Percentiles rank a stretch among this genome's conserved stretches.
Evolutionary conservation across 2,888 invertebrate genomes (phyloP).

Genomic region (Mythimna pallens): DNA sequence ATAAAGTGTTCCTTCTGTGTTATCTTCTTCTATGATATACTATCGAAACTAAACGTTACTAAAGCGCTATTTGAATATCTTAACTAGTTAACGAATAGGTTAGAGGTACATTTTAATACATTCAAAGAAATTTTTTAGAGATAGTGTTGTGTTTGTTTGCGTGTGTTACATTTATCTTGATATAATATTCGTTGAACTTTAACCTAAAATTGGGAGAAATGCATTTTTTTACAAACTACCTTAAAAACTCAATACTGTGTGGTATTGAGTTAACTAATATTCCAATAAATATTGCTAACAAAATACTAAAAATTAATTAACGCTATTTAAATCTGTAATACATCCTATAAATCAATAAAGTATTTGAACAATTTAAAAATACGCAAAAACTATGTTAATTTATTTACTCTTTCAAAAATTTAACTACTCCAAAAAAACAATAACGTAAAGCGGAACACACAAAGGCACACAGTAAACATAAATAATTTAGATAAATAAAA

Average conservation of each 20-base stretch:
- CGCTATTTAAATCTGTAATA: too few species aligned
- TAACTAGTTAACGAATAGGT: constrained; percentile 47
- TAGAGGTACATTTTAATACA: constrained; percentile 44
- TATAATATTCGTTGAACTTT: constrained; percentile 17
- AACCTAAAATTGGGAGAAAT: constrained; percentile 2
- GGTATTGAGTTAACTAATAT: background rate
- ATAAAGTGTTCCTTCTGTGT: constrained; percentile 23
- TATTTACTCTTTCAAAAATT: background rate
- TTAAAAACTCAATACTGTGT: too few species aligned
- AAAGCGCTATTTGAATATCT: constrained; percentile 64
- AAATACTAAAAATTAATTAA: too few species aligned
- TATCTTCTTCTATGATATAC: constrained; percentile 21
- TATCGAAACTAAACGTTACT: constrained; percentile 61
- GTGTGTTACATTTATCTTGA: constrained; percentile 16
- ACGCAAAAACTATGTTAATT: background rate
- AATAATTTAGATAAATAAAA: constrained; percentile 35
- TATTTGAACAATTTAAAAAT: background rate
- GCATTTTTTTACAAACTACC: too few species aligned
- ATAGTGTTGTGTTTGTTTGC: constrained; percentile 42
- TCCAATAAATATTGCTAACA: too few species aligned
- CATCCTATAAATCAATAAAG: background rate
- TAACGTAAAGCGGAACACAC: constrained; percentile 17
- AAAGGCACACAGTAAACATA: constrained; percentile 37
- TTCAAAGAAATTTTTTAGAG: constrained; percentile 54
- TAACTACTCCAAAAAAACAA: background rate